Evolutionary conservation across 2,113 vertebrate species (phyloP), one percentile per base, ranked within the genome.

Genomic region (Bubo scandiacus): DNA sequence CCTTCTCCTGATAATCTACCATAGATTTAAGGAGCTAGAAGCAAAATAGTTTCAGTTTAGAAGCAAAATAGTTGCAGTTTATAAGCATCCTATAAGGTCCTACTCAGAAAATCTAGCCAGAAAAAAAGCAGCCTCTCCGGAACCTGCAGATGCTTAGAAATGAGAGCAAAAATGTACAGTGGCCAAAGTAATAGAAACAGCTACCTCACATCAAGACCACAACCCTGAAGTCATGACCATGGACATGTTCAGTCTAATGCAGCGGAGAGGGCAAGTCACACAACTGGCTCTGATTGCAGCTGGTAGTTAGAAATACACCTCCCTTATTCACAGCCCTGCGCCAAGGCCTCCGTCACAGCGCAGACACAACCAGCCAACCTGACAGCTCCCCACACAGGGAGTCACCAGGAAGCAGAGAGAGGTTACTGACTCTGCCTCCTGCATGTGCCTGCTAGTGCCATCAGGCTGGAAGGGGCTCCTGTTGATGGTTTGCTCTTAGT

Each of bases 351-450:
- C 36, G 38, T 11, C 61, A 2, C 0, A 38, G 51, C 15, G 47
- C 65, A 62, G 63, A 11, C 49, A 9, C 12, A 29, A 29, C 26
- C 38, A 9, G 17, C 47, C 2, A 26, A 51, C 36, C 49, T 1
- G 0, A 26, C 42, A 55, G 36, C 8, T 34, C 55, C 72, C 27
- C 12, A 1, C 2, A 0, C 1, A 5, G 32, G 45, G 32, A 34
- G 20, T 8, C 7, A 4, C 4, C 0, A 30, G 25, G 45, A 73
- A 14, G 32, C 51, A 36, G 73, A 42, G 36, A 38, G 27, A 5
- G n/a, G 57, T 32, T 13, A 1, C 0, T 3, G 18, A 8, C 43
- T 49, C 61, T 57, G 49, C 8, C 34, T 40, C 72, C 57, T 3
- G 36, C 32, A 42, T 0, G 0, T 21, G 25, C 73, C 77, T 57